Percentiles rank a stretch among this genome's conserved stretches.
These are phyloP conservation scores for Choloepus hoffmanni DNA, from an alignment of 2,113 vertebrate genomes.

Conservation along the genomic window DNA sequence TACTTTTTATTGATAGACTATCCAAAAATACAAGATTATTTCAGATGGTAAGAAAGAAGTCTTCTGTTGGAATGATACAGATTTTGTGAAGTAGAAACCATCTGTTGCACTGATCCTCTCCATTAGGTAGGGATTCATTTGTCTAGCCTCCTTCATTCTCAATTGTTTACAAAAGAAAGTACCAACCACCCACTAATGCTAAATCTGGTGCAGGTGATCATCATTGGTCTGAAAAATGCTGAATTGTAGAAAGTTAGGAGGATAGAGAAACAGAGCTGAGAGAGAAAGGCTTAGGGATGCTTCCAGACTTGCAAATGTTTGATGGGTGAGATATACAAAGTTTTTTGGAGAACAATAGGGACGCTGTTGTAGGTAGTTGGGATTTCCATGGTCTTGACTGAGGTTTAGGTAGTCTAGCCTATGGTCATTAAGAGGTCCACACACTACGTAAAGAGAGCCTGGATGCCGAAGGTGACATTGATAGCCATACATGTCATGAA, in stretches of 20 bases:
- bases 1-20: not conserved
- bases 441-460: not conserved
- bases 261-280: not conserved
- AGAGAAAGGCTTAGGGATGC: not conserved
- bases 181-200: not conserved
- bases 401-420: not conserved
- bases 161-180: not conserved
- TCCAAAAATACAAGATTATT: not conserved
- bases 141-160: not conserved
- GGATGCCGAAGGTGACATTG: not conserved
- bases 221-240: not conserved
- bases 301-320: not conserved
- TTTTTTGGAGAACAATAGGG: not conserved
- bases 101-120: not conserved
- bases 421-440: not conserved
- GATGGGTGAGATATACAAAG: fast-evolving
- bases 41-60: not conserved
- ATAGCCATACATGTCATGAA: not conserved
- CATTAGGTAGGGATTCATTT: not conserved
- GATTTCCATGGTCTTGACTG: not conserved
- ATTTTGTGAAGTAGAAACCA: not conserved
- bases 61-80: no score
- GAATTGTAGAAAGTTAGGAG: not conserved
- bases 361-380: not conserved
- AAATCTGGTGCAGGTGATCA: not conserved